phyloP scores from a whole-genome alignment of 2,888 invertebrate genomes.

The Drosophila helvetica region DNA sequence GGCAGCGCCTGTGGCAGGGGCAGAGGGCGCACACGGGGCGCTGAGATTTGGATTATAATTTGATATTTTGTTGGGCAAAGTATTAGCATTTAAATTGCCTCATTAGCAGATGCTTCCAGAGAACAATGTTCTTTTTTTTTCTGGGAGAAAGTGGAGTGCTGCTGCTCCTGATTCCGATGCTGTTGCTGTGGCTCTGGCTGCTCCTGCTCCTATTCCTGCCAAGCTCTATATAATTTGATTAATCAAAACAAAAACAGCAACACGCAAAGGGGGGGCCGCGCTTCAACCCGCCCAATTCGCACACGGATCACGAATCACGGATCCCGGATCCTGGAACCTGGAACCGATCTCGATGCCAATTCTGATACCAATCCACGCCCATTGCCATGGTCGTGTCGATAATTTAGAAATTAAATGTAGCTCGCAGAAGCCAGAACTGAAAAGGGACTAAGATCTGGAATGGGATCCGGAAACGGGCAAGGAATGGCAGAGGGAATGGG shows the following conservation, averaged over 20 bases:
- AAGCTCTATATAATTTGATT: constrained; percentile 53
- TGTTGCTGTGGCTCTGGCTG: not conserved
- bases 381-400: constrained; percentile 63
- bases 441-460: not conserved
- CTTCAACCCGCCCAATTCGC: not conserved
- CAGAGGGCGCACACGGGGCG: not conserved
- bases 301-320: not conserved
- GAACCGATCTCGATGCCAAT: not conserved
- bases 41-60: constrained; percentile 66
- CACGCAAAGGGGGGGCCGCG: constrained; percentile 34
- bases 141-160: not conserved
- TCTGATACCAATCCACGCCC: constrained; percentile 50
- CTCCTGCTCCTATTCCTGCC: not conserved
- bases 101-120: constrained; percentile 44
- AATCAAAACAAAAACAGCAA: constrained; percentile 75
- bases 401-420: constrained; percentile 77
- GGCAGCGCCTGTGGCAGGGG: not conserved
- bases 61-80: constrained; percentile 67
- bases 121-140: not conserved
- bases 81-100: constrained; percentile 77
- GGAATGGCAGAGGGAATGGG: constrained; percentile 4
- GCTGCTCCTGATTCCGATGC: not conserved
- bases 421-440: constrained; percentile 24
- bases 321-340: not conserved
- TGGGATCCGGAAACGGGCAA: not conserved